Evolutionary conservation across 23 tunicate species (phyloP), one percentile per base, ranked within the genome.

Genomic region (Aplidium turbinatum): DNA sequence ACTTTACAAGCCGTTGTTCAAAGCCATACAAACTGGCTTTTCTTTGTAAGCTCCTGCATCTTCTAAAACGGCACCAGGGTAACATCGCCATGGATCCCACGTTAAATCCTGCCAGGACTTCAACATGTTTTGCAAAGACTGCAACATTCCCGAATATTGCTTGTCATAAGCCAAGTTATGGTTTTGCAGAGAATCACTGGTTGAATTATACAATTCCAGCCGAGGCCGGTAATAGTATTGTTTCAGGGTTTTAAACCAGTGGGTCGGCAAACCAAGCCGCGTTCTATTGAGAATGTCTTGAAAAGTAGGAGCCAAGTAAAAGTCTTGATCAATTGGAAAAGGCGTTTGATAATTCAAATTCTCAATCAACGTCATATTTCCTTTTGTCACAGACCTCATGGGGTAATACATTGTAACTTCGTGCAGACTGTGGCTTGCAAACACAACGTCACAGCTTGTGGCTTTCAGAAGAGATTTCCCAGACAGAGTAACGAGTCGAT

Each of bases 321-420:
- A 89, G 45, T 89, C 96, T 38, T 89, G 96, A 42, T 89, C 96
- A 11, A 89, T 82, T 13, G 87, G 96, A 77, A 89, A 89, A 7
- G 96, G 88, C 84, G 77, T 82, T 0, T 54, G 68, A 55, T 19
- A 82, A 38, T 89, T 89, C 1, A 89, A 16, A 47, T 89, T 89
- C 31, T 77, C 57, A 35, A 89, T 82, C 1, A 75, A 70, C 16
- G 84, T 71, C 25, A 63, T 50, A 26, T 60, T 76, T n/a, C 61
- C 63, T 62, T 46, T 38, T 19, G 74, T 61, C 1, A 89, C 60
- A n/a, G 87, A 82, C 30, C 96, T 33, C 96, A 89, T 89, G 3
- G 96, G 96, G 46, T 89, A 89, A 63, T 65, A 82, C 96, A 89
- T 89, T 0, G 96, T 89, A 32, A 89, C 66, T 62, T 89, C 96